A percentile compares a stretch with the other conserved stretches of the same genome.
Evolutionary conservation across 2,797 vertebrate species (phyloP).

Genomic region (Brachyalestes nurse): DNA sequence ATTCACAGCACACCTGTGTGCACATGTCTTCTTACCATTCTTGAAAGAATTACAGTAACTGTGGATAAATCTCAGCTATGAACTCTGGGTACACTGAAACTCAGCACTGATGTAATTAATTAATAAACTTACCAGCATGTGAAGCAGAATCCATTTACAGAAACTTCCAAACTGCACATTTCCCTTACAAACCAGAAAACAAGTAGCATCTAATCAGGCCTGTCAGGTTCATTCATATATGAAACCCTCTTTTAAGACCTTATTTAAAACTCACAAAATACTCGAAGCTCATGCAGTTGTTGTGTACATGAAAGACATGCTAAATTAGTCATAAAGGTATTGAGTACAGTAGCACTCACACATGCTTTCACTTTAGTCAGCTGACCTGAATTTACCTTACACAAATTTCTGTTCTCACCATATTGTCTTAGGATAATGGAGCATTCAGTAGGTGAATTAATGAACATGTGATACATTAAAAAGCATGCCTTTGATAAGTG

Average conservation of each 20-base stretch:
- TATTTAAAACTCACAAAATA: not conserved
- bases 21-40: not conserved
- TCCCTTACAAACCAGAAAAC: conserved; percentile 67
- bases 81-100: not conserved
- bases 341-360: not conserved
- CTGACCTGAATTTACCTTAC: not conserved
- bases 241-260: not conserved
- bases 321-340: not conserved
- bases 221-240: not conserved
- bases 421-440: not conserved
- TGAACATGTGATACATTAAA: not conserved
- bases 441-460: not conserved
- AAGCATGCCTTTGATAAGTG: not conserved
- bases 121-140: not conserved
- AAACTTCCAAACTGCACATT: conserved; percentile 57
- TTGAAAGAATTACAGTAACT: not conserved
- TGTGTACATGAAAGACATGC: not conserved
- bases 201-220: conserved; percentile 51
- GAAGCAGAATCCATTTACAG: not conserved
- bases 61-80: not conserved
- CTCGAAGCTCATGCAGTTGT: not conserved
- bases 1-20: not conserved
- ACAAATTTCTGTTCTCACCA: not conserved
- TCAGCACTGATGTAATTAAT: too few species aligned
- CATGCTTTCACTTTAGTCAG: not conserved